These are phyloP conservation scores for Pterobdella sp. DNA, from an alignment of 2,888 invertebrate species.

Conservation along the genomic window DNA sequence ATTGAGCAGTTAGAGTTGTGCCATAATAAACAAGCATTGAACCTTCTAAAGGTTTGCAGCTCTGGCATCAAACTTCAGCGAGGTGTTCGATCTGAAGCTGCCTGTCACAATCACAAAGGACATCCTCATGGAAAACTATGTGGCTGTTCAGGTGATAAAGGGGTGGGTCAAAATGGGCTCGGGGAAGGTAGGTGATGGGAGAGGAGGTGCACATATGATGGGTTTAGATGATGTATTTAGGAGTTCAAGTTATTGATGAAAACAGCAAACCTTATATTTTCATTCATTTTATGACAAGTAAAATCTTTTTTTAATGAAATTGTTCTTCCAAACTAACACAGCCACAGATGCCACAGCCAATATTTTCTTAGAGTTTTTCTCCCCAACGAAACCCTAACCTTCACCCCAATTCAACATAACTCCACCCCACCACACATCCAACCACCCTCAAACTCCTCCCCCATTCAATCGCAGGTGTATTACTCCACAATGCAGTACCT, in stretches of 20 bases:
- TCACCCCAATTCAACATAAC: not conserved
- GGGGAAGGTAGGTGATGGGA: not conserved
- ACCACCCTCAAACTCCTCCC: too few species aligned
- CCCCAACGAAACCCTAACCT: not conserved
- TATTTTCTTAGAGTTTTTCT: not conserved
- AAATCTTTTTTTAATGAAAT: too few species aligned
- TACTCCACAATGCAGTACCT: constrained; percentile 25
- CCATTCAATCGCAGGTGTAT: constrained; percentile 15
- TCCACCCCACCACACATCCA: not conserved
- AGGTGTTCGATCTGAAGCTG: constrained; percentile 2
- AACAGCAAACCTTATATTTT: too few species aligned
- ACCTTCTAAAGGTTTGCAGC: constrained; percentile 3
- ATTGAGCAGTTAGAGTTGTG: too few species aligned
- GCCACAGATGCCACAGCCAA: not conserved
- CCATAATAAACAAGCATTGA: too few species aligned
- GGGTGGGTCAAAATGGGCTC: not conserved
- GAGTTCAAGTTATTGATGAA: not conserved
- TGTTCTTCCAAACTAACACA: too few species aligned
- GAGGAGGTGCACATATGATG: not conserved
- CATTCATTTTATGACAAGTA: too few species aligned
- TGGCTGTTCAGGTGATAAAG: constrained; percentile 11
- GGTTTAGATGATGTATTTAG: not conserved
- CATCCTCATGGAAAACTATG: constrained; percentile 21
- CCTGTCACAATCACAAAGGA: constrained; percentile 15
- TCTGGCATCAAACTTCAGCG: constrained; percentile 12